phyloP scores from a whole-genome alignment of 2,113 vertebrate species.

The Oreocharis arfaki region DNA sequence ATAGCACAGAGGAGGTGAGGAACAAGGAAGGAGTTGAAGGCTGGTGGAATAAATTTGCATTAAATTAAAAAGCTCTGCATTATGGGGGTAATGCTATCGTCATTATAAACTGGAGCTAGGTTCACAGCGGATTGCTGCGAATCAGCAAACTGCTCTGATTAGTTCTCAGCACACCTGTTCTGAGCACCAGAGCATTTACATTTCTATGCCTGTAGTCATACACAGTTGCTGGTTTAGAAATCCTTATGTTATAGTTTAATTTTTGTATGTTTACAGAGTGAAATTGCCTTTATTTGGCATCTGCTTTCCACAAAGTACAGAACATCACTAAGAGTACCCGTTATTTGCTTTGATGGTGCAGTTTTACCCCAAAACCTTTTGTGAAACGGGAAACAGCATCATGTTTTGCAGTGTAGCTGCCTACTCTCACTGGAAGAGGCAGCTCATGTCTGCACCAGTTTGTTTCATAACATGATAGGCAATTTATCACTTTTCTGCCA shows the following conservation, averaged over 20 bases:
- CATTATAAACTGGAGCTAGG: not conserved
- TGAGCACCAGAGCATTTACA: not conserved
- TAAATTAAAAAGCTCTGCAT: not conserved
- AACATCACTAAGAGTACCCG: not conserved
- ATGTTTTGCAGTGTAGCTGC: not conserved
- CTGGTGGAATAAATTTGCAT: constrained; percentile 10
- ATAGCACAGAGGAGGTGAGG: not conserved
- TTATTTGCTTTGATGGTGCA: not conserved
- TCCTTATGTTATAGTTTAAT: not conserved
- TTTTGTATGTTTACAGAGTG: not conserved
- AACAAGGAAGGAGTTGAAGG: not conserved
- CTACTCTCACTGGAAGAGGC: not conserved
- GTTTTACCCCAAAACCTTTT: not conserved
- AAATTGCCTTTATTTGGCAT: not conserved
- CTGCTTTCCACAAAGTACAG: not conserved
- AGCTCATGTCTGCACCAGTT: not conserved
- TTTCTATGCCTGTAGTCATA: not conserved
- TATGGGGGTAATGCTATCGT: rapidly evolving
- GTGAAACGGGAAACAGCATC: not conserved
- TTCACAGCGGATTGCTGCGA: not conserved
- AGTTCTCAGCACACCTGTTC: not conserved
- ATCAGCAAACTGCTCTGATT: not conserved
- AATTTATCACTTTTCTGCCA: not conserved
- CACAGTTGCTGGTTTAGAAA: not conserved
- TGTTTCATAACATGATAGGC: not conserved